These are phyloP conservation scores for Chondrilla cf. caribensis DNA, from an alignment of 37 sponge, comb jelly and placozoan species.

Conservation along the genomic window DNA sequence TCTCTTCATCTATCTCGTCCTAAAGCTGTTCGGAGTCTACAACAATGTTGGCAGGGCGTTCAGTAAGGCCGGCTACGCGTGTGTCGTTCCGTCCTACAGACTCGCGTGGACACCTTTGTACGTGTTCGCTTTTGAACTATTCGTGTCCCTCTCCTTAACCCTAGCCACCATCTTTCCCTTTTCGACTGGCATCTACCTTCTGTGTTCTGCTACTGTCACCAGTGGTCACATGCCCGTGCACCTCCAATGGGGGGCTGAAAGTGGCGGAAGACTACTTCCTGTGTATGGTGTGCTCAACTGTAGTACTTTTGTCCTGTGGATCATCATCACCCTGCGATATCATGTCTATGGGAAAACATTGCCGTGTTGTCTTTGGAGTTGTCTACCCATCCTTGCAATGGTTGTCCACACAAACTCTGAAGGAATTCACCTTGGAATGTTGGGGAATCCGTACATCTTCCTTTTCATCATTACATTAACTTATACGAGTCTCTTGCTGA, in stretches of 20 bases:
- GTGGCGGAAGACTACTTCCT: background rate
- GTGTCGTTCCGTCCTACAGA: constrained; percentile 11
- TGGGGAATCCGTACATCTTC: background rate
- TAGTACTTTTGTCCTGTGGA: constrained; percentile 9
- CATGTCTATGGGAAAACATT: background rate
- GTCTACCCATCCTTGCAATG: background rate
- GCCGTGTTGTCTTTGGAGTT: background rate
- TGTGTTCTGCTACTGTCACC: background rate
- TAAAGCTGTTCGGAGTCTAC: constrained; percentile 16
- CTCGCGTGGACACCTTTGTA: background rate
- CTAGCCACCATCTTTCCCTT: background rate
- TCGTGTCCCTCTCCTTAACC: background rate
- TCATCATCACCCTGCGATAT: background rate
- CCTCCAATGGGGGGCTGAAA: background rate
- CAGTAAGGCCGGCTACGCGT: constrained; percentile 19
- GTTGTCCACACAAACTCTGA: no score
- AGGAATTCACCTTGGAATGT: background rate
- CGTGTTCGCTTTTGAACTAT: background rate
- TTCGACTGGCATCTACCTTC: background rate
- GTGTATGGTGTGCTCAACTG: background rate
- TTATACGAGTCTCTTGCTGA: background rate
- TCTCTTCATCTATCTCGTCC: constrained; percentile 10
- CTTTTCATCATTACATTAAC: background rate
- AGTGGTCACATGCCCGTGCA: background rate
- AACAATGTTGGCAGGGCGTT: constrained; percentile 27